Evolutionary conservation across 2,888 invertebrate species (phyloP), one percentile per base, ranked within the genome.

Genomic region (Melanotus villosus): DNA sequence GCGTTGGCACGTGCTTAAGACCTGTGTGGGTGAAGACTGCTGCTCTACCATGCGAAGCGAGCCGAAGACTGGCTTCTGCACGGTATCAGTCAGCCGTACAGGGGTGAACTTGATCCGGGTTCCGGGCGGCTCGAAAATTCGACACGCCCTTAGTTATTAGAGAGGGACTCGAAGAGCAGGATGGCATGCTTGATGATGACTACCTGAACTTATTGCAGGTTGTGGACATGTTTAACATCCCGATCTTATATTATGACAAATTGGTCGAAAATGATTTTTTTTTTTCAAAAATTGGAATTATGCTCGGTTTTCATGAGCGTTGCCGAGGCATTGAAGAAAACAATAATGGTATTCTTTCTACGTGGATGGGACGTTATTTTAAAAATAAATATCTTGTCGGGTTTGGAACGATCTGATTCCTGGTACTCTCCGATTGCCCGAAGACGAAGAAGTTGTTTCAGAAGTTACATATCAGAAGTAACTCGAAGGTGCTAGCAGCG

Each of bases 31-130:
- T 64, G 73, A 77, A 78, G 76, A 75, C 77, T 80, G 80, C 77
- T 78, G 78, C 82, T 81, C 81, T 81, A 80, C 82, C 81, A 83
- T 81, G 80, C 83, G 82, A 80, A 82, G 83, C 80, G 79, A 80
- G 78, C 81, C 83, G 80, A 80, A 81, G 83, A 84, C 84, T 84
- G 83, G 83, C 83, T 82, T 81, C 81, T 79, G 77, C 82, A 76
- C 81, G 82, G 82, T 80, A 82, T 83, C 84, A 84, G 79, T 83
- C 81, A 82, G 82, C 81, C 80, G 83, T 83, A 82, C 82, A 83
- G 82, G 84, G 84, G 83, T 83, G 84, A 68, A 83, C 82, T 83
- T 84, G 80, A 82, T 82, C 82, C 77, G 80, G 81, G 80, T 81
- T 80, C 79, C 79, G 81, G 82, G 79, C 81, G 79, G 69, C 74